Evolutionary conservation across 1,140 invertebrate species (phyloP), one percentile per base, ranked within the genome.

Genomic region (Zaprionus capensis): DNA sequence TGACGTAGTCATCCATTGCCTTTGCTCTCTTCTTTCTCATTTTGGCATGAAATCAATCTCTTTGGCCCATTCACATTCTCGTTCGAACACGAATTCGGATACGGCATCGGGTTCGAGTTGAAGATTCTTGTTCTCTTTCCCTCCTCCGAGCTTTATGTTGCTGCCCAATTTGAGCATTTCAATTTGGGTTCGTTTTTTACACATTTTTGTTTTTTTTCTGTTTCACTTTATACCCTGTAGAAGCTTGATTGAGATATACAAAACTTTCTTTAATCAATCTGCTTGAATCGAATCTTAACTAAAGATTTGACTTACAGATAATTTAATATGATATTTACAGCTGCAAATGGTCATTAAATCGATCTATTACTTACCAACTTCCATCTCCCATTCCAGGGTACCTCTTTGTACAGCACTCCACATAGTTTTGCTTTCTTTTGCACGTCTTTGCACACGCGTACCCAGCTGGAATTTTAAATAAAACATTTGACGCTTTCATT

Each of bases 11-110:
- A 38, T 41, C 20, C 17, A 55, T 46, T 67, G 31, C 31, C 14
- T 17, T 51, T 70, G 44, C 58, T 71, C 41, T 58, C 57, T 44
- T 64, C 64, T 64, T 64, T 61, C 55, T 63, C 65, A 24, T 78
- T 70, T 78, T 72, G 71, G 68, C 77, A 69, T 74, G 76, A 86
- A 86, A 86, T 87, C 83, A 86, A 86, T 86, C 80, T 86, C 69
- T 38, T 66, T 67, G 55, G 49, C 56, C 69, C 62, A 65, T 71
- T 59, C 69, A 44, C 70, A 44, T 56, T 67, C 65, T 41, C 55
- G 38, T 67, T 67, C n/a, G 53, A 36, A 26, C 44, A 34, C 51
- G 36, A 6, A 28, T 51, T 57, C 53, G 38, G 55, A 11, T 12
- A 15, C 22, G 26, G 26, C 7, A 20, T 53, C 15, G 51, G 36